These are phyloP conservation scores for Apocheima hispidaria DNA, from an alignment of 2,888 invertebrate species.

Conservation along the genomic window DNA sequence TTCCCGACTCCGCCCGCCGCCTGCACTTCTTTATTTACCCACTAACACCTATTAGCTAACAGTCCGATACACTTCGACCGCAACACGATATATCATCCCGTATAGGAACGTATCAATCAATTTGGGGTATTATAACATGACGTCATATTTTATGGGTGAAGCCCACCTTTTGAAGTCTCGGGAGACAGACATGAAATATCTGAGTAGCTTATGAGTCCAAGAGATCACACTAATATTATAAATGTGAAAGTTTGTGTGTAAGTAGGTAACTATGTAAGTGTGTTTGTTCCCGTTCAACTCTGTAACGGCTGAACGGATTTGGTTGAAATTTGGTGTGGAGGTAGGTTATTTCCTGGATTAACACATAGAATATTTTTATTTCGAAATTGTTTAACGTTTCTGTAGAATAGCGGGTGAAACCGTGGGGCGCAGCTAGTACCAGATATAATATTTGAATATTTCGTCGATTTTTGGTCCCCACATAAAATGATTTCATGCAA, in stretches of 20 bases:
- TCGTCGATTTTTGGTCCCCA: not conserved
- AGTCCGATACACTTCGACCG: slow-evolving; percentile 54
- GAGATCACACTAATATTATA: not conserved
- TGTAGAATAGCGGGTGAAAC: too few relatives aligned
- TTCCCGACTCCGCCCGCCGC: slow-evolving; percentile 67
- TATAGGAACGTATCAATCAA: slow-evolving; percentile 78
- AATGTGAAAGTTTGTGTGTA: too few relatives aligned
- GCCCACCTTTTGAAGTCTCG: slow-evolving; percentile 29
- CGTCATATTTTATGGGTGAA: slow-evolving; percentile 44
- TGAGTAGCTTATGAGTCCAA: slow-evolving; percentile 5
- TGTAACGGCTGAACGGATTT: too few relatives aligned
- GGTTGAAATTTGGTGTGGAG: too few relatives aligned
- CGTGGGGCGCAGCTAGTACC: too few relatives aligned
- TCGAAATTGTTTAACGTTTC: too few relatives aligned
- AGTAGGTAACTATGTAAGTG: too few relatives aligned
- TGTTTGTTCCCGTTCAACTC: too few relatives aligned
- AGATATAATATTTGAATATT: not conserved
- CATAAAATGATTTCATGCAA: slow-evolving; percentile 43
- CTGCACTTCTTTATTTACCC: slow-evolving; percentile 75
- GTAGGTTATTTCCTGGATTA: too few relatives aligned
- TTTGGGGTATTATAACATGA: slow-evolving; percentile 73
- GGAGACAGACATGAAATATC: slow-evolving; percentile 18
- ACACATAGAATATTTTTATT: too few relatives aligned
- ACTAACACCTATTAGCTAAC: slow-evolving; percentile 76
- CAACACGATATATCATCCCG: slow-evolving; percentile 74